These are phyloP conservation scores for Cyanoderma ruficeps DNA, from an alignment of 2,113 vertebrate genomes.

Conservation along the genomic window DNA sequence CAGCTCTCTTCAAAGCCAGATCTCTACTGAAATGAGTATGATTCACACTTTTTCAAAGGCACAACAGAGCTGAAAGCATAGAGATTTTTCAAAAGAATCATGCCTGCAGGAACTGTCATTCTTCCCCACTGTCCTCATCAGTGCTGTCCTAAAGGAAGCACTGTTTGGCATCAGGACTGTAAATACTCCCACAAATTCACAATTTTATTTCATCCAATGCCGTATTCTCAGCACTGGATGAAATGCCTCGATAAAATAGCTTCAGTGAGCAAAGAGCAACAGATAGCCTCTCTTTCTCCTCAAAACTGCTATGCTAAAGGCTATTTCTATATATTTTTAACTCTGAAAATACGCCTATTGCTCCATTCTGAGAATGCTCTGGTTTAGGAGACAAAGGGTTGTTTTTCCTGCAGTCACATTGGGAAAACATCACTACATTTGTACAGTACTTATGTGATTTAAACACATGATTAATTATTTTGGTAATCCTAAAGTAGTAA, in stretches of 20 bases:
- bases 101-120: conserved; percentile 12
- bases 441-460: neutral
- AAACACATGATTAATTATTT: neutral
- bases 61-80: neutral
- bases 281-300: neutral
- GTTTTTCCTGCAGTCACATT: neutral
- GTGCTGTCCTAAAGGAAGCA: neutral
- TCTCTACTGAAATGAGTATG: neutral
- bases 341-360: neutral
- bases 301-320: neutral
- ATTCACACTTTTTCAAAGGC: conserved; percentile 24
- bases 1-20: conserved; percentile 13
- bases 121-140: conserved; percentile 5
- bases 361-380: neutral
- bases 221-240: neutral
- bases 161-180: neutral
- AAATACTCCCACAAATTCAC: neutral
- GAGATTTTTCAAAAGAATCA: conserved; percentile 1
- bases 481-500: neutral
- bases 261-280: neutral
- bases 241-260: neutral
- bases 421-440: neutral
- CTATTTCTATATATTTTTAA: neutral
- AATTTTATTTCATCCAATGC: neutral
- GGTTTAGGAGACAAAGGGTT: neutral